phyloP scores from a whole-genome alignment of 2,113 vertebrate species.

The Corvus cornix region DNA sequence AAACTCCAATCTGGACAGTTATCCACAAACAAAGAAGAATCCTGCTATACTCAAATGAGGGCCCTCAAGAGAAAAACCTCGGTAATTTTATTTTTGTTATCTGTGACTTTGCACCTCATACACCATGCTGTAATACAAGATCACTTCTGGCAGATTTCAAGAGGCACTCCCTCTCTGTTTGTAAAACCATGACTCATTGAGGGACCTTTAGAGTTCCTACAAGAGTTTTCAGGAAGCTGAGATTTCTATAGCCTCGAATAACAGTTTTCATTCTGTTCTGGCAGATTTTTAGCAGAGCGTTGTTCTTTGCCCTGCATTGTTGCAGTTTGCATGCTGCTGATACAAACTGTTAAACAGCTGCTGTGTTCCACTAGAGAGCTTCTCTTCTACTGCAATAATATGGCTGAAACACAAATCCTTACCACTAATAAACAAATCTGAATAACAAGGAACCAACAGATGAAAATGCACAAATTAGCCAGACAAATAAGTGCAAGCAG shows the following conservation, averaged over 20 bases:
- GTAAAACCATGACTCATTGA: not conserved
- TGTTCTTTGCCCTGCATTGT: not conserved
- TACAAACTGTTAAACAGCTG: conserved; percentile 11
- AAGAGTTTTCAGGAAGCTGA: not conserved
- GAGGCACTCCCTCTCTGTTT: not conserved
- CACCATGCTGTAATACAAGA: not conserved
- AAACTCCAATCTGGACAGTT: not conserved
- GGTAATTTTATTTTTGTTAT: not conserved
- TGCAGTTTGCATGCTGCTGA: not conserved
- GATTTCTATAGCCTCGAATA: not conserved
- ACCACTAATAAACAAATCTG: not conserved
- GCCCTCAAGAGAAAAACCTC: not conserved
- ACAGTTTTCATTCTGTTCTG: not conserved
- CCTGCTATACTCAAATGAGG: not conserved
- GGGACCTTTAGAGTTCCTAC: not conserved
- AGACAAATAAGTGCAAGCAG: not conserved
- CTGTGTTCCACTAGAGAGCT: not conserved
- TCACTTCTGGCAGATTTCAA: not conserved
- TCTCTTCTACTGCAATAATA: not conserved
- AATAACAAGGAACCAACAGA: not conserved
- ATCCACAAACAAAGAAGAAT: not conserved
- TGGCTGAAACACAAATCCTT: not conserved
- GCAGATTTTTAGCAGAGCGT: not conserved
- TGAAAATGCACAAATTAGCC: not conserved
- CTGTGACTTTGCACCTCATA: not conserved